These are phyloP conservation scores for Ahaetulla prasina DNA, from an alignment of 2,113 vertebrate genomes.

Conservation along the genomic window DNA sequence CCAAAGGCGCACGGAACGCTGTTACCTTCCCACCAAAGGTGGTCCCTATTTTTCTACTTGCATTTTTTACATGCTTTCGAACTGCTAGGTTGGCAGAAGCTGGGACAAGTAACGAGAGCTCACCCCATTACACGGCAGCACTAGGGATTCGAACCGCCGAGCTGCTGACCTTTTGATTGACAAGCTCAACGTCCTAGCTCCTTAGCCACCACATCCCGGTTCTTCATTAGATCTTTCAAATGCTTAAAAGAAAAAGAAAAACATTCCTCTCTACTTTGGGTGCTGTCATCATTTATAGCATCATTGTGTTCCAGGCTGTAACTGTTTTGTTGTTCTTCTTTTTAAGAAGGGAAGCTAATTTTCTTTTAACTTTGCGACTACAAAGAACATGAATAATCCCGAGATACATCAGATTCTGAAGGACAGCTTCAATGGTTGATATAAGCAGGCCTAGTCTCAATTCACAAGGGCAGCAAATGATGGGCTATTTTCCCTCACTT, in stretches of 20 bases:
- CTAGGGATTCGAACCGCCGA: too few species aligned
- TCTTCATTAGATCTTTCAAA: neutral
- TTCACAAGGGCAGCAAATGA: slow-evolving; percentile 39
- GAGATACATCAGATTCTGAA: slow-evolving; percentile 37
- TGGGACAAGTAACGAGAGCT: too few species aligned
- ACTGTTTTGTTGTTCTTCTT: neutral
- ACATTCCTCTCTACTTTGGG: neutral
- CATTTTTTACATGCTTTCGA: too few species aligned
- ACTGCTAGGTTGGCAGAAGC: too few species aligned
- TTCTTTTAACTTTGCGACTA: slow-evolving; percentile 34
- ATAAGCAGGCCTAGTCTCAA: slow-evolving; percentile 38
- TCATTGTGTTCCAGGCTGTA: slow-evolving; percentile 18
- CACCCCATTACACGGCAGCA: too few species aligned
- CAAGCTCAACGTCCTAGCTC: too few species aligned
- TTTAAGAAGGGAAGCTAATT: slow-evolving; percentile 12
- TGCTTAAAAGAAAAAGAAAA: neutral
- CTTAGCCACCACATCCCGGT: neutral
- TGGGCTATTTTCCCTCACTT: slow-evolving; percentile 34
- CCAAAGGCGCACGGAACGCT: too few species aligned
- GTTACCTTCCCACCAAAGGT: too few species aligned
- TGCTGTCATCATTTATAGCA: slow-evolving; percentile 6
- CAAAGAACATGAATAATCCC: slow-evolving; percentile 34
- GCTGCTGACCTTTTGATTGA: too few species aligned
- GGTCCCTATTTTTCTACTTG: too few species aligned
- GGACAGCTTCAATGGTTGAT: slow-evolving; percentile 47